These are phyloP conservation scores for Sebastes goodei DNA, from an alignment of 2,797 vertebrate genomes.

Conservation along the genomic window DNA sequence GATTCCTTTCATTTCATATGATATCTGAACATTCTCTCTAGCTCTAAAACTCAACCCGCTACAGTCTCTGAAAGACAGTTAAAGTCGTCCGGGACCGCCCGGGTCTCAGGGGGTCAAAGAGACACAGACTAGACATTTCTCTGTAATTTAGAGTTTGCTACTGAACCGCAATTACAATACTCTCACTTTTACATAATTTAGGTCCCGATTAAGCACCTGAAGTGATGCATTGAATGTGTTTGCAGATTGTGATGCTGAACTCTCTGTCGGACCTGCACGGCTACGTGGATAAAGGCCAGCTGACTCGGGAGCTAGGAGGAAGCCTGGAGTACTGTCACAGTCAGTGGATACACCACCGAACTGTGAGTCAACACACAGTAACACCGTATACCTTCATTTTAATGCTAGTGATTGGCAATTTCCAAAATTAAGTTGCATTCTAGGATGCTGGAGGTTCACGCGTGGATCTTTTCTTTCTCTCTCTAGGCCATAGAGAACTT, in stretches of 20 bases:
- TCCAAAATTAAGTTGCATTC: background rate
- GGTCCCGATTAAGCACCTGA: background rate
- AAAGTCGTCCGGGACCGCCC: no score
- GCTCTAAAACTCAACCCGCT: no score
- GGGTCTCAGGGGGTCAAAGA: background rate
- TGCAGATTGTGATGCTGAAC: slow-evolving; percentile 93
- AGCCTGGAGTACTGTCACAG: slow-evolving; percentile 91
- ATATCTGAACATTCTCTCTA: no score
- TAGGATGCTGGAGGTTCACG: background rate
- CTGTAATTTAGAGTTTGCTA: background rate
- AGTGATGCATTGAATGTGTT: background rate
- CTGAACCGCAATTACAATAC: background rate
- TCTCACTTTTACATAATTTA: background rate
- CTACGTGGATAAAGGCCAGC: slow-evolving; percentile 91
- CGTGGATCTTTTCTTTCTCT: background rate
- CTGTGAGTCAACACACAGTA: slow-evolving; percentile 81
- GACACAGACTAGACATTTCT: background rate
- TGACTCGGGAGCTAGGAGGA: slow-evolving; percentile 92
- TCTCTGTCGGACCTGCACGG: slow-evolving; percentile 91
- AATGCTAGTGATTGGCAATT: background rate
- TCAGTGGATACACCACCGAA: slow-evolving; percentile 94
- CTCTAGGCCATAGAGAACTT: slow-evolving; percentile 94
- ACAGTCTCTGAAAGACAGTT: no score
- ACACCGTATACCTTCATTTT: background rate
- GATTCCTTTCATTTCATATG: no score